Evolutionary conservation across 2,113 vertebrate genomes (phyloP).

Genomic region (Nansenia antarctica): DNA sequence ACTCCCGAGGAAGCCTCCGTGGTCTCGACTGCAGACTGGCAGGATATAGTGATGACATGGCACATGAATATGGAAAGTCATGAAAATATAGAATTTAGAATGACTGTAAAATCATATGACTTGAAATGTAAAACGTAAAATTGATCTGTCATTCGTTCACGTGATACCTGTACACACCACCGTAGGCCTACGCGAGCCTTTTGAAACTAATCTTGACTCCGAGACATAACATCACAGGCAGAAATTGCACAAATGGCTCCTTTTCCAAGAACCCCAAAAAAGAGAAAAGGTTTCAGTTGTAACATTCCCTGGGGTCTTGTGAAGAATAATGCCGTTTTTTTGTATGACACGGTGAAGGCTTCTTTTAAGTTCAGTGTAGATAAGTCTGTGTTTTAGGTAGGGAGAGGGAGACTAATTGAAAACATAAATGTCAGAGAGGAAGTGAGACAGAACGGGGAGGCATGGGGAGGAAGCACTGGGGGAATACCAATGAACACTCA

Average conservation of each 20-base stretch:
- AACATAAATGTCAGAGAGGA: slow-evolving; percentile 63
- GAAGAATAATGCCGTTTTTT: background rate
- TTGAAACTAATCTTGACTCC: no score
- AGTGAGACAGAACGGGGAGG: slow-evolving; percentile 25
- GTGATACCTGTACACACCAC: no score
- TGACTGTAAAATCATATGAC: no score
- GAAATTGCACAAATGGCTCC: background rate
- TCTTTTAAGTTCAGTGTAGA: slow-evolving; percentile 20
- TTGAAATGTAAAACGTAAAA: no score
- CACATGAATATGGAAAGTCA: no score
- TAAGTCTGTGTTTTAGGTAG: background rate
- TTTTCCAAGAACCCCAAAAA: background rate
- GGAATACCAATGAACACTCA: slow-evolving; percentile 59
- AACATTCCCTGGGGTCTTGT: slow-evolving; percentile 22
- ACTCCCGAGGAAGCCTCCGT: slow-evolving; percentile 52
- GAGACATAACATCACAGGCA: background rate
- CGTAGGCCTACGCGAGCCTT: no score
- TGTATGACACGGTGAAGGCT: slow-evolving; percentile 27
- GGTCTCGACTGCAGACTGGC: slow-evolving; percentile 37
- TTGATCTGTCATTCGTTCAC: no score
- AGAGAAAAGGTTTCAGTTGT: slow-evolving; percentile 4
- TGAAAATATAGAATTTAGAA: no score
- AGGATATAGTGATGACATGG: no score
- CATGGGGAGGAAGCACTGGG: slow-evolving; percentile 10
- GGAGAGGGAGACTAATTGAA: slow-evolving; percentile 52